Percentiles rank a stretch among this genome's conserved stretches.
These are phyloP conservation scores for Xestia sexstrigata DNA, from an alignment of 2,888 invertebrate genomes.

Conservation along the genomic window DNA sequence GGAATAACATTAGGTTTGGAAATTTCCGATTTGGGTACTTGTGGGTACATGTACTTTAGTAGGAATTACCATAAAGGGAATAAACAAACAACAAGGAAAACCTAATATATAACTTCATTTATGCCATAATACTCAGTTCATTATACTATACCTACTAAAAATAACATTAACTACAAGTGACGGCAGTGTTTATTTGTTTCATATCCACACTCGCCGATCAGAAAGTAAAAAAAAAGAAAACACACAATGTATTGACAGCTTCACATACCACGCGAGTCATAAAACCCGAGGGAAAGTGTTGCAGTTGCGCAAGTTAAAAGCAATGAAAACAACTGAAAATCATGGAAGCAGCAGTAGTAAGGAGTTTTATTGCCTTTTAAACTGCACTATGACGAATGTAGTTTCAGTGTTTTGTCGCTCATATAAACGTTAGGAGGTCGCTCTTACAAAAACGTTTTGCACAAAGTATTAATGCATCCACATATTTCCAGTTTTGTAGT, in stretches of 20 bases:
- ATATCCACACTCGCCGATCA: slow-evolving; percentile 24
- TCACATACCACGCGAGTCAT: slow-evolving; percentile 47
- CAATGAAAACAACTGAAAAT: slow-evolving; percentile 43
- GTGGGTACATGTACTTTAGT: background rate
- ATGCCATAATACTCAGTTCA: background rate
- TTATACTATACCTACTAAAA: slow-evolving; percentile 20
- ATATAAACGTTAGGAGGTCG: slow-evolving; percentile 32
- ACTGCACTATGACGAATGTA: slow-evolving; percentile 37
- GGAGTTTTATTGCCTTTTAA: slow-evolving; percentile 41
- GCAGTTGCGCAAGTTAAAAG: background rate
- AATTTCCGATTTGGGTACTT: slow-evolving; percentile 11
- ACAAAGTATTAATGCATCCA: background rate
- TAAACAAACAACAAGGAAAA: slow-evolving; percentile 45
- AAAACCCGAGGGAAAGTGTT: slow-evolving; percentile 50
- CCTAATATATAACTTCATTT: background rate
- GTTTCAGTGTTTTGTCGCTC: slow-evolving; percentile 6
- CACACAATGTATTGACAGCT: slow-evolving; percentile 23
- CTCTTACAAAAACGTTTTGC: slow-evolving; percentile 2
- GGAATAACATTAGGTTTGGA: background rate
- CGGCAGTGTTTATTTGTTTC: slow-evolving; percentile 12
- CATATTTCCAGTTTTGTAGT: background rate
- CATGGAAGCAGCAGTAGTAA: slow-evolving; percentile 1
- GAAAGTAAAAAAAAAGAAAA: slow-evolving; percentile 51
- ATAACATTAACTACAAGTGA: background rate
- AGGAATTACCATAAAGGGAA: slow-evolving; percentile 2